Evolutionary conservation across 2,888 invertebrate species (phyloP), one percentile per base, ranked within the genome.

Genomic region (Leptinotarsa peninsularis): DNA sequence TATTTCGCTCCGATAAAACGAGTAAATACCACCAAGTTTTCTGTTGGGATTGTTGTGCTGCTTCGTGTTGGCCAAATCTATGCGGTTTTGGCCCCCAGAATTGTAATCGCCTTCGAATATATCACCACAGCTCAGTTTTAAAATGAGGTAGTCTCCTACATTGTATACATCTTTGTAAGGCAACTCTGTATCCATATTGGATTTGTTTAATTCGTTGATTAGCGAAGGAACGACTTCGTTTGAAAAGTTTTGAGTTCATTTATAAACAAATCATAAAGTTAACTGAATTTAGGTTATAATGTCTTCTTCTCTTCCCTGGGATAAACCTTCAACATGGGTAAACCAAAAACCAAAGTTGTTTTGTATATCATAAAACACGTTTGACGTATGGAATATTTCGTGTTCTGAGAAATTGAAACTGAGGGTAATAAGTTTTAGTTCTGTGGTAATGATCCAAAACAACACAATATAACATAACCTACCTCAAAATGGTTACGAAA

Each of bases 1-100:
- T 49, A 83, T 81, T 79, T 83, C 83, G 70, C 72, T 78, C 70
- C 81, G 70, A 52, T 80, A 80, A 72, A 82, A 83, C 1, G 78
- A 78, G 49, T 81, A 78, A 3, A 80, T 66, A 13, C 78, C 81
- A 49, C 70, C 74, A 7, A 83, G 67, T 56, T 76, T 78, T 17
- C 49, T 18, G 43, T 80, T 81, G 18, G 73, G 60, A 67, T 81
- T 82, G 63, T 83, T 81, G 70, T 82, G 81, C 54, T 81, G 80
- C 52, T 71, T 75, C 1, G 75, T 77, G 54, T 83, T 79, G 3
- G 66, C 69, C 4, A 83, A 72, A 13, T 77, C 79, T 18, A 83
- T 79, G 5, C 77, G 76, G 58, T 80, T 78, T 66, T 78, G 76
- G 14, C 80, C 81, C 27, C 81, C 79, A 68, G 75, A 79, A 21